Evolutionary conservation across 1,140 invertebrate species (phyloP).

Genomic region (Drosophila grimshawi): DNA sequence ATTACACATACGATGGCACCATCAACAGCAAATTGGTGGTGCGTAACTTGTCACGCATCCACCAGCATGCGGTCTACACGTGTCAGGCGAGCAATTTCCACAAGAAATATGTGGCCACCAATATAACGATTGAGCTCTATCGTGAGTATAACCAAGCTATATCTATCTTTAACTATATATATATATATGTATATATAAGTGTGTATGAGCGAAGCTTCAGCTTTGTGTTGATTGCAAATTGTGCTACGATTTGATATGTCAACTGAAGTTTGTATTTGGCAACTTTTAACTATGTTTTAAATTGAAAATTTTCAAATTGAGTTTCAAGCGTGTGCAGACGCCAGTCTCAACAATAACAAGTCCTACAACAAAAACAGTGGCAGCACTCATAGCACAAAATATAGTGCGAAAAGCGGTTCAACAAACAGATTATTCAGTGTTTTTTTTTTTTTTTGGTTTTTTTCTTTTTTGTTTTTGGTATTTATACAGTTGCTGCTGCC

Average conservation of each 20-base stretch:
- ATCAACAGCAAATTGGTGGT: slow-evolving; percentile 86
- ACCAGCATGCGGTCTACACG: slow-evolving; percentile 92
- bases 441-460: slow-evolving; percentile 49
- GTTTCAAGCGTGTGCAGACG: slow-evolving; percentile 29
- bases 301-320: slow-evolving; percentile 35
- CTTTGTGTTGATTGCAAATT: neutral
- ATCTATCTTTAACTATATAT: neutral
- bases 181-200: neutral
- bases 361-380: neutral
- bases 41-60: slow-evolving; percentile 87
- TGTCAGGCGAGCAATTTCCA: slow-evolving; percentile 93
- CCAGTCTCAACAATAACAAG: slow-evolving; percentile 1
- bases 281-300: slow-evolving; percentile 30
- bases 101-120: slow-evolving; percentile 88
- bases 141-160: slow-evolving; percentile 86
- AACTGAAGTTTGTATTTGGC: slow-evolving; percentile 5
- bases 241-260: slow-evolving; percentile 8
- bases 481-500: slow-evolving; percentile 6
- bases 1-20: slow-evolving; percentile 82
- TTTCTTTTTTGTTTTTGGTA: slow-evolving; percentile 33
- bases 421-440: slow-evolving; percentile 67
- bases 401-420: slow-evolving; percentile 67
- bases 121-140: slow-evolving; percentile 89
- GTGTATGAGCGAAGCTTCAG: neutral
- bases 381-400: slow-evolving; percentile 43